Percentiles rank a stretch among this genome's conserved stretches.
These are phyloP conservation scores for Erythrolamprus reginae DNA, from an alignment of 2,113 vertebrate species.

Conservation along the genomic window DNA sequence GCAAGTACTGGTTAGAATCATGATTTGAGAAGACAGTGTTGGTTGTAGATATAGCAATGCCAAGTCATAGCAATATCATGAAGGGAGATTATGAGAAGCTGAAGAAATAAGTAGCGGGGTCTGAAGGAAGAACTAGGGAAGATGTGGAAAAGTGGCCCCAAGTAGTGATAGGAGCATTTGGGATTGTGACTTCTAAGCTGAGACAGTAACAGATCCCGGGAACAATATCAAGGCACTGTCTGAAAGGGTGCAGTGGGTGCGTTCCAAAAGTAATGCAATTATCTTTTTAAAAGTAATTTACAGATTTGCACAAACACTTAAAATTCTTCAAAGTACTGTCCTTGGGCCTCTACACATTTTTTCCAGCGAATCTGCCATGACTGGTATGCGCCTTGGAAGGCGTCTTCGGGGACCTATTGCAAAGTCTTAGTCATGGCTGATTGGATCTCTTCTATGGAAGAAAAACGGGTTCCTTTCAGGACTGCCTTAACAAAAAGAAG, in stretches of 20 bases:
- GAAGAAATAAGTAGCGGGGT: not conserved
- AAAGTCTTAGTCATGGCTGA: too few relatives aligned
- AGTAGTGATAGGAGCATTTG: not conserved
- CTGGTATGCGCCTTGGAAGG: too few relatives aligned
- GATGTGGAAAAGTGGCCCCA: not conserved
- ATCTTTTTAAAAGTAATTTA: too few relatives aligned
- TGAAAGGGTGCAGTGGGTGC: not conserved
- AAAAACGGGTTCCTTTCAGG: too few relatives aligned
- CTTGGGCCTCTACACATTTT: too few relatives aligned
- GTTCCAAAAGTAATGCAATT: too few relatives aligned
- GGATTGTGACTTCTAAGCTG: not conserved
- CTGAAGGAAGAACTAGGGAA: not conserved
- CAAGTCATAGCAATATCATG: not conserved
- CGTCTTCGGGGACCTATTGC: too few relatives aligned
- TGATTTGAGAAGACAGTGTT: not conserved
- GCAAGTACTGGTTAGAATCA: not conserved
- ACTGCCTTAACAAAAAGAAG: too few relatives aligned
- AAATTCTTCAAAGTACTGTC: too few relatives aligned
- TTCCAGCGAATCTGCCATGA: too few relatives aligned
- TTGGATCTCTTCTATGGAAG: too few relatives aligned
- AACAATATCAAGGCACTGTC: not conserved
- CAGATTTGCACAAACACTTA: too few relatives aligned
- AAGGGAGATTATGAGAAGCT: not conserved
- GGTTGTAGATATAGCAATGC: not conserved
- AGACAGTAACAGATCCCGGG: not conserved